Evolutionary conservation across 2,797 vertebrate species (phyloP).

Genomic region (Dipus sagitta): DNA sequence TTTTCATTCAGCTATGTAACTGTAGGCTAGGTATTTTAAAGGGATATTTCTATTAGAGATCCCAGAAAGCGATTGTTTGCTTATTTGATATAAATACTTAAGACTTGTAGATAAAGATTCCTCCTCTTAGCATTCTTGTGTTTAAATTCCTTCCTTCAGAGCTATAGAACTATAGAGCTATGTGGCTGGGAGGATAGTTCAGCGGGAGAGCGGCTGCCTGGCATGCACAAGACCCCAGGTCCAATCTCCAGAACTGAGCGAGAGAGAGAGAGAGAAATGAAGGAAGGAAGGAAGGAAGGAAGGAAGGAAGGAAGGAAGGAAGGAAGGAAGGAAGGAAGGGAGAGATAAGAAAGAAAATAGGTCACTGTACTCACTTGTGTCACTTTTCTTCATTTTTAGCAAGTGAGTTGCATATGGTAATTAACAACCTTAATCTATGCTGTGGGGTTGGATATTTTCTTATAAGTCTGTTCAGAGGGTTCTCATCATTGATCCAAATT

Average conservation of each 20-base stretch:
- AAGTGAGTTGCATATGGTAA: neutral
- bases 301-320: neutral
- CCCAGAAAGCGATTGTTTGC: neutral
- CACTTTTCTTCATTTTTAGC: neutral
- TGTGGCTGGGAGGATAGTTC: neutral
- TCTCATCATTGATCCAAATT: neutral
- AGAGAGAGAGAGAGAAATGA: neutral
- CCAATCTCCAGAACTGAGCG: neutral
- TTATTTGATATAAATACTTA: neutral
- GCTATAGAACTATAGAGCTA: neutral
- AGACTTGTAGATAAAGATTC: neutral
- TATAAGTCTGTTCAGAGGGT: neutral
- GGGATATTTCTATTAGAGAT: neutral
- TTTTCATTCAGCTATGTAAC: neutral
- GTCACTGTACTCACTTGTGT: neutral
- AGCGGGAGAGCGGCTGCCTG: neutral
- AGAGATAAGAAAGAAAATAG: neutral
- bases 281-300: neutral
- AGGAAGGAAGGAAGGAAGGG: neutral
- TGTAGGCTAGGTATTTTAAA: neutral
- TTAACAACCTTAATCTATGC: neutral
- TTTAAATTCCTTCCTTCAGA: neutral
- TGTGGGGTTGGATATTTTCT: neutral
- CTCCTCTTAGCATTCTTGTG: neutral
- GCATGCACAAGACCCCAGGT: neutral